A percentile compares a stretch with the other conserved stretches of the same genome.
These are phyloP conservation scores for Spicauda simplicius DNA, from an alignment of 2,888 invertebrate species.

Conservation along the genomic window DNA sequence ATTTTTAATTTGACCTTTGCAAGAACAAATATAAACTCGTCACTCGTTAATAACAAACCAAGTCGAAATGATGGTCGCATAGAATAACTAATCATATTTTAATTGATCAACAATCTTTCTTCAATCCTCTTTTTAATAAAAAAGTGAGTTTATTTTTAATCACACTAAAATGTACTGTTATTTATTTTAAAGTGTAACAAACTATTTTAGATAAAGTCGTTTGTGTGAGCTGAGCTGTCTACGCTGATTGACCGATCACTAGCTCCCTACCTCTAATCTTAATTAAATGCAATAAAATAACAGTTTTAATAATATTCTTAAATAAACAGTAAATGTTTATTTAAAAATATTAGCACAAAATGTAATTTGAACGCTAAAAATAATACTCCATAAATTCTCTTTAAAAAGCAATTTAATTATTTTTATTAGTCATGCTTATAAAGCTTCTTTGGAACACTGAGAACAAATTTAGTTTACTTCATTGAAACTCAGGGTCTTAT, in stretches of 20 bases:
- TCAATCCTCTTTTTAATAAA: too few relatives aligned
- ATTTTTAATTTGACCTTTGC: too few relatives aligned
- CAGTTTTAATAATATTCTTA: not conserved
- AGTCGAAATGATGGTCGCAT: too few relatives aligned
- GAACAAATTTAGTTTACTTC: not conserved
- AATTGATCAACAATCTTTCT: too few relatives aligned
- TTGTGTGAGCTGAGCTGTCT: slow-evolving; percentile 9
- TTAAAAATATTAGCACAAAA: not conserved
- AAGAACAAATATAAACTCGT: too few relatives aligned
- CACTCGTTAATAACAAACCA: too few relatives aligned
- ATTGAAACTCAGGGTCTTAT: slow-evolving; percentile 6
- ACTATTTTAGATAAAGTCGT: not conserved
- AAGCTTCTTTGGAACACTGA: not conserved
- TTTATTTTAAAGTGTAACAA: not conserved
- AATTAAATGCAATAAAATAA: slow-evolving; percentile 14
- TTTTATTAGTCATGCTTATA: not conserved
- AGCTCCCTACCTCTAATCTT: slow-evolving; percentile 13
- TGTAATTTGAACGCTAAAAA: not conserved
- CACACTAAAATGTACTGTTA: not conserved
- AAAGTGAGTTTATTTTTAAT: too few relatives aligned
- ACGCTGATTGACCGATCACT: slow-evolving; percentile 23
- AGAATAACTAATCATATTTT: too few relatives aligned
- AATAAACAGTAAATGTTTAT: not conserved
- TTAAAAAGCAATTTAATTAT: not conserved
- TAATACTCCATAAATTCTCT: not conserved